Base-by-base conservation (phyloP, 1,140 invertebrate genomes). In the Eufriesea mexicana region DNA sequence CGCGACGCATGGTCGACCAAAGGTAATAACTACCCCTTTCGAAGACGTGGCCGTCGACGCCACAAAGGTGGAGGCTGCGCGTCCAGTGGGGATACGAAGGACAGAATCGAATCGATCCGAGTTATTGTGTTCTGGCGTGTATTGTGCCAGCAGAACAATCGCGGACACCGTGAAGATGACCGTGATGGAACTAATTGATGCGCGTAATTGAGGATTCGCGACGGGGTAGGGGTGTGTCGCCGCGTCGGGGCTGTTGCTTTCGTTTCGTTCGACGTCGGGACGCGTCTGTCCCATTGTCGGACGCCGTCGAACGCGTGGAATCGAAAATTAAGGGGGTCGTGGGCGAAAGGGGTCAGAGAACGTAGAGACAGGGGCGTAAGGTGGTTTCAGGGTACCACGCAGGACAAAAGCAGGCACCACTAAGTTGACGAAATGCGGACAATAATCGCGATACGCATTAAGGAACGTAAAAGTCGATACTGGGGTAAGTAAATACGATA, bases 181-280 rank as follows among this genome's bases (percentile, higher is more conserved):
- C 79, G 71, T 81, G 79, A 81, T 81, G 72, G 72, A 75, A 75
- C 71, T 81, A 81, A 81, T 81, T 81, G 79, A 81, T 35, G 79
- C 71, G 42, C 51, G 79, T 81, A 81, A 81, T 81, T 75, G 79
- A 75, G 35, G 79, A 81, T 81, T 67, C 61, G 72, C 28, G 68
- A n/a, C 20, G 68, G 47, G 55, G 23, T 16, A 16, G 28, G 25
- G 2, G 51, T 10, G 8, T 0, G 28, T 12, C 28, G 28, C 0
- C 51, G 35, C n/a, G 62, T 55, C 35, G 23, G 10, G 25, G 75
- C 23, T 55, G 35, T 68, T 68, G 51, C 49, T 51, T 71, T 70
- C 68, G n/a, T 70, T 51, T 28, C 47, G 45, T 51, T 51, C 45
- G 47, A 51, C 47, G 14, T 25, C 45, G 45, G n/a, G 23, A 23